phyloP scores from a whole-genome alignment of 1,140 invertebrate species.

The Drosophila pachea region DNA sequence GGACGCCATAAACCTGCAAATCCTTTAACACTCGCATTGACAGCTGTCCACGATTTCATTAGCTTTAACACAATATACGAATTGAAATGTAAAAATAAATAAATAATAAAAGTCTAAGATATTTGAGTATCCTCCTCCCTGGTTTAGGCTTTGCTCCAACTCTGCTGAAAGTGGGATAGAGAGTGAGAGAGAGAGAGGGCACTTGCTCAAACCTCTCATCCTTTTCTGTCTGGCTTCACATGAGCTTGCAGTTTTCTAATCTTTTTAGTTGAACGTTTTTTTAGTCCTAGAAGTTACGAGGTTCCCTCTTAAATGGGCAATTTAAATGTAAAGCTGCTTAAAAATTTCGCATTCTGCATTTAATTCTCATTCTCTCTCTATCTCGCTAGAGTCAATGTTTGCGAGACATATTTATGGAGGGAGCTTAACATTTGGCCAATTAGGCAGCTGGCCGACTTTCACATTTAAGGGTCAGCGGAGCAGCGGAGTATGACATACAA shows the following conservation, averaged over 20 bases:
- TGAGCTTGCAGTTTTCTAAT: conserved; percentile 70
- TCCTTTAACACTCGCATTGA: neutral
- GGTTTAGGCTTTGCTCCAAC: too few species aligned
- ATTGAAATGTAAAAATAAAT: too few species aligned
- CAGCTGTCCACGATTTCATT: too few species aligned
- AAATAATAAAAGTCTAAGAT: too few species aligned
- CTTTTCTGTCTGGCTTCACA: conserved; percentile 35
- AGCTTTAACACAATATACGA: too few species aligned
- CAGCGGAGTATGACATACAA: too few species aligned
- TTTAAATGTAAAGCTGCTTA: conserved; percentile 75
- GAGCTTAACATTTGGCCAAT: conserved; percentile 5
- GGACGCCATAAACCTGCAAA: neutral
- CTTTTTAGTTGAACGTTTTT: conserved; percentile 69
- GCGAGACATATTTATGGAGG: conserved; percentile 2
- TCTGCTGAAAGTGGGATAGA: too few species aligned
- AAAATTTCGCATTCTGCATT: conserved; percentile 36
- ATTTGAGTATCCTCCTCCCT: too few species aligned
- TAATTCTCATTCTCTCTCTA: neutral
- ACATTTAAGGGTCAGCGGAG: too few species aligned
- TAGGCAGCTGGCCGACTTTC: neutral
- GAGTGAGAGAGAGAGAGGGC: too few species aligned
- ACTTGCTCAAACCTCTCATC: neutral
- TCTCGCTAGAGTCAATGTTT: conserved; percentile 1
- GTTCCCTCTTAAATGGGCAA: conserved; percentile 55
- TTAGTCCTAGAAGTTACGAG: conserved; percentile 65